Conservation (phyloP, 1,140 invertebrate species). For the Anoplolepis gracilipes region DNA sequence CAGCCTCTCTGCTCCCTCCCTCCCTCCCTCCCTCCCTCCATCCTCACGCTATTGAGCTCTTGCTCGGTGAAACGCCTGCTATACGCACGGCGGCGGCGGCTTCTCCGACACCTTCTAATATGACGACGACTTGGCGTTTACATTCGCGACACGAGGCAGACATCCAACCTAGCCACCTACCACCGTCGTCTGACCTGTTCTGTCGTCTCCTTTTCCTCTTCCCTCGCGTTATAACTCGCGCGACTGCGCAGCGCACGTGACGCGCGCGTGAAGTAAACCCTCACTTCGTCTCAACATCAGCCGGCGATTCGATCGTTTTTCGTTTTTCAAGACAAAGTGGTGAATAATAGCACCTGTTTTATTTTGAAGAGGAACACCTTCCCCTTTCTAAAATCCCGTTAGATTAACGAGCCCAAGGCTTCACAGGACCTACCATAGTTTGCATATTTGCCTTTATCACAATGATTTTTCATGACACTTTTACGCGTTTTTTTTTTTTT, state of each 20-base stretch:
- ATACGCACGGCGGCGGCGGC: slow-evolving; percentile 16
- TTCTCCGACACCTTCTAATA: slow-evolving; percentile 69
- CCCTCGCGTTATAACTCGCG: neutral
- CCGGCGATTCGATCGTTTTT: slow-evolving; percentile 9
- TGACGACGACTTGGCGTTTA: slow-evolving; percentile 70
- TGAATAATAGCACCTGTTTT: slow-evolving; percentile 20
- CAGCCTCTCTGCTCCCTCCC: no score
- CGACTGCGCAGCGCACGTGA: slow-evolving; percentile 40
- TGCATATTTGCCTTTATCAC: neutral
- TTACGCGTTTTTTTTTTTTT: no score
- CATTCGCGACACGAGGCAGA: slow-evolving; percentile 54
- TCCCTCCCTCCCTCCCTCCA: slow-evolving; percentile 40
- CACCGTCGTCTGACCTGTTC: slow-evolving; percentile 25
- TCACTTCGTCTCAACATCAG: slow-evolving; percentile 2
- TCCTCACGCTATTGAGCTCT: slow-evolving; percentile 24
- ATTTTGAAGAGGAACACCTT: neutral
- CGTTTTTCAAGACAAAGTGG: neutral
- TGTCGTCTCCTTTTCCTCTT: slow-evolving; percentile 5
- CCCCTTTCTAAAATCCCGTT: neutral
- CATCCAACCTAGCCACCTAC: slow-evolving; percentile 26
- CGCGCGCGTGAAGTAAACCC: slow-evolving; percentile 35
- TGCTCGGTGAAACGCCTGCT: slow-evolving; percentile 20
- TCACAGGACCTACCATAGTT: neutral
- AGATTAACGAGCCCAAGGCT: slow-evolving; percentile 22
- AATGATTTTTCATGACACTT: neutral